Evolutionary conservation across 2,888 invertebrate genomes (phyloP).

Genomic region (Brenthis ino): DNA sequence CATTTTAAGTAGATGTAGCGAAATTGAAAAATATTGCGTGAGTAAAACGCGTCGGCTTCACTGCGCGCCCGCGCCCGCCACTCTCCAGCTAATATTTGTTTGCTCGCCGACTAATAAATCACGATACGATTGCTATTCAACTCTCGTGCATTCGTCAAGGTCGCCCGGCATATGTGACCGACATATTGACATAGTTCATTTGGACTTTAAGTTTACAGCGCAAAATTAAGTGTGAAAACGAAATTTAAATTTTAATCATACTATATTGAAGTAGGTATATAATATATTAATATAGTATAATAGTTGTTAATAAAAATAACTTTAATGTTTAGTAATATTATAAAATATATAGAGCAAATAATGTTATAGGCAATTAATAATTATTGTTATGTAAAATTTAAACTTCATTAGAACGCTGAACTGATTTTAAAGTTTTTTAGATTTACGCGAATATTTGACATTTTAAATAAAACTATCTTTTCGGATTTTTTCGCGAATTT

Average conservation of each 20-base stretch:
- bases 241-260: slow-evolving; percentile 5
- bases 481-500: too few species aligned
- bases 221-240: slow-evolving; percentile 20
- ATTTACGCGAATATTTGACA: too few species aligned
- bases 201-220: slow-evolving; percentile 1
- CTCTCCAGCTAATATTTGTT: slow-evolving; percentile 52
- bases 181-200: slow-evolving; percentile 47
- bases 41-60: slow-evolving; percentile 48
- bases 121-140: slow-evolving; percentile 49
- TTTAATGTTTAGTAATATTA: too few species aligned
- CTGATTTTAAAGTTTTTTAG: too few species aligned
- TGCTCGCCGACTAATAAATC: slow-evolving; percentile 57
- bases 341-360: too few species aligned
- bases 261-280: neutral
- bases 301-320: too few species aligned
- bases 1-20: slow-evolving; percentile 60
- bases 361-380: too few species aligned
- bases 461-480: too few species aligned
- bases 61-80: slow-evolving; percentile 37
- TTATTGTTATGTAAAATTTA: too few species aligned
- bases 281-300: too few species aligned
- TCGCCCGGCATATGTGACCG: slow-evolving; percentile 64
- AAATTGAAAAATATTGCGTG: slow-evolving; percentile 40
- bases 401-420: too few species aligned
- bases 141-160: slow-evolving; percentile 68